phyloP scores from a whole-genome alignment of 30 jellyfish, hydroid and myxozoan species.

The Chrysaora quinquecirrha region DNA sequence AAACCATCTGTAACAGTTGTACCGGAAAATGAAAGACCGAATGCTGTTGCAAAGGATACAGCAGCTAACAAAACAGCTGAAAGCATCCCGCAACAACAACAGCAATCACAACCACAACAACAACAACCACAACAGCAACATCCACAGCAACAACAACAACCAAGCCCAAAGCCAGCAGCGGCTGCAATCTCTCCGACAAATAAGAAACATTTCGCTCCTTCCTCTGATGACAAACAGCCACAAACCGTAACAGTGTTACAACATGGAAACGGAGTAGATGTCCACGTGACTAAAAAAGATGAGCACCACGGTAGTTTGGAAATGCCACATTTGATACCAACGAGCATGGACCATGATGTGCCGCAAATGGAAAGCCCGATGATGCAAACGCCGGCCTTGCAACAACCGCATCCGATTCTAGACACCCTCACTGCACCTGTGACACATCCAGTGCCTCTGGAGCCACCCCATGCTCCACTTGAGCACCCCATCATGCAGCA shows the following conservation, averaged over 20 bases:
- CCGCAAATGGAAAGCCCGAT: slow-evolving; percentile 20
- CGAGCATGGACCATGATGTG: slow-evolving; percentile 37
- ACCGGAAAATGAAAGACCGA: slow-evolving; percentile 33
- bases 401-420: slow-evolving; percentile 58
- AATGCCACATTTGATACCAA: slow-evolving; percentile 35
- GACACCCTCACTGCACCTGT: slow-evolving; percentile 54
- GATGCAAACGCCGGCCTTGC: slow-evolving; percentile 24
- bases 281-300: slow-evolving; percentile 35
- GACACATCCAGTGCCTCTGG: not conserved
- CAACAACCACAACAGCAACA: not conserved
- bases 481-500: slow-evolving; percentile 31
- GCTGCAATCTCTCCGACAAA: not conserved
- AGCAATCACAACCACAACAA: not conserved
- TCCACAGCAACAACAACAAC: too few relatives aligned
- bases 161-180: not conserved
- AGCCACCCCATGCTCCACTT: slow-evolving; percentile 31
- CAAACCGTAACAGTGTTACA: slow-evolving; percentile 49
- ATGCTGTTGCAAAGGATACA: slow-evolving; percentile 16
- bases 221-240: not conserved
- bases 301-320: slow-evolving; percentile 1
- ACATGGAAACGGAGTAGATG: slow-evolving; percentile 50
- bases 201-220: not conserved
- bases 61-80: slow-evolving; percentile 20
- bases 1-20: slow-evolving; percentile 67
- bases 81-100: not conserved